Conservation (phyloP, 2,113 vertebrate species). For the Petaurus breviceps region DNA sequence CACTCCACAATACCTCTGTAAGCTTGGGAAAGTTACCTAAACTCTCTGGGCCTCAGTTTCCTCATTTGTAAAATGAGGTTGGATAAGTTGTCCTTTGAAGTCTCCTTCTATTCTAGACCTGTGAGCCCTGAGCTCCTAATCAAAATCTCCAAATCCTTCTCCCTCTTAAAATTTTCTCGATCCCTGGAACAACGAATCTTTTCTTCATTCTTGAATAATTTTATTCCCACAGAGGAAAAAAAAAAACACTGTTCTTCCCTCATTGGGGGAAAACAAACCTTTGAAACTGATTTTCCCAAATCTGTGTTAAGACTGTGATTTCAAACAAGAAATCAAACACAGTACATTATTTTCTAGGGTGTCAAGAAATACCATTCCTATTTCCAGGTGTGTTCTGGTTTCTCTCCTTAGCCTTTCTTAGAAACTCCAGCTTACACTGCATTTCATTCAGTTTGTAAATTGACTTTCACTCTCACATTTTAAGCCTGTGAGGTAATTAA, state of each 20-base stretch:
- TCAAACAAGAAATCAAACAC: background rate
- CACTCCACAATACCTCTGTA: background rate
- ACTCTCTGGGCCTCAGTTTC: background rate
- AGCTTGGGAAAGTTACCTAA: background rate
- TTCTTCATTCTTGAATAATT: conserved; percentile 19
- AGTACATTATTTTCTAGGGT: background rate
- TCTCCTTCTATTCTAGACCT: background rate
- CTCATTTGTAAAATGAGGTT: background rate
- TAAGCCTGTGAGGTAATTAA: background rate
- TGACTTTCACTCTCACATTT: background rate
- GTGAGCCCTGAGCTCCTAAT: background rate
- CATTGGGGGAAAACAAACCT: background rate
- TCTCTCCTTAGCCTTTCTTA: background rate
- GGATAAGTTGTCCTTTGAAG: background rate
- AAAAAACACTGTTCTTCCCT: background rate
- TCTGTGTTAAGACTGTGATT: conserved; percentile 27
- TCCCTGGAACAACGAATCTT: background rate
- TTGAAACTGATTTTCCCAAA: background rate
- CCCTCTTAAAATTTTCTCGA: background rate
- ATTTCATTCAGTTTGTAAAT: background rate
- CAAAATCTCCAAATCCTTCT: background rate
- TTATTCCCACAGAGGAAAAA: background rate
- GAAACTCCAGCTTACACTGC: background rate
- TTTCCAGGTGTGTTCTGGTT: background rate
- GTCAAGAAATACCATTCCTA: background rate